phyloP scores from a whole-genome alignment of 2,113 vertebrate genomes.

The Falco punctatus region DNA sequence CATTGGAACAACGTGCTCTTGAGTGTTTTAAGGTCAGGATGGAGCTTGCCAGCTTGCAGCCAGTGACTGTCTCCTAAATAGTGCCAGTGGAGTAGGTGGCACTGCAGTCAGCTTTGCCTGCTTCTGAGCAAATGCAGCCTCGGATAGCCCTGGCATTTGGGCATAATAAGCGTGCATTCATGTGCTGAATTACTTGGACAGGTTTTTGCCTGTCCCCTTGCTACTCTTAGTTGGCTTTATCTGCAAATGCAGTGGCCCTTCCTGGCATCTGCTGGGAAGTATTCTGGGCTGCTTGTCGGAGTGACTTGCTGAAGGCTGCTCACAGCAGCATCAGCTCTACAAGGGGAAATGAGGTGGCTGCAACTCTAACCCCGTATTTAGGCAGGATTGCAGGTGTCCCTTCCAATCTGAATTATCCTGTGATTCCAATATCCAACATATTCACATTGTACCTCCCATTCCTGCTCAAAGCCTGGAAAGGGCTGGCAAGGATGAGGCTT shows the following conservation, averaged over 20 bases:
- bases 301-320: background rate
- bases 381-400: background rate
- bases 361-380: background rate
- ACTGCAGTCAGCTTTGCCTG: background rate
- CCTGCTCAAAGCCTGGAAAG: background rate
- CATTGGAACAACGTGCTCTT: background rate
- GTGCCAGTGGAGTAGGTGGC: background rate
- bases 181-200: background rate
- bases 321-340: background rate
- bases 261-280: background rate
- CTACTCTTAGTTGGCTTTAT: background rate
- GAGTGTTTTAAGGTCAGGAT: background rate
- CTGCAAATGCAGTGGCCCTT: background rate
- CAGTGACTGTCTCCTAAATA: background rate
- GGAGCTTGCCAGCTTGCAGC: background rate
- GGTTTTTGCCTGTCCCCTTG: background rate
- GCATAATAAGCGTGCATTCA: fast-evolving
- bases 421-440: background rate
- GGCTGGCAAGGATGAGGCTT: background rate
- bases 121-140: background rate
- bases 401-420: background rate
- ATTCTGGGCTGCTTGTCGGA: background rate
- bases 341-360: background rate
- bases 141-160: background rate
- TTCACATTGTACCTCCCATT: background rate